phyloP scores from a whole-genome alignment of 2,113 vertebrate genomes.

The Leptosomus discolor region DNA sequence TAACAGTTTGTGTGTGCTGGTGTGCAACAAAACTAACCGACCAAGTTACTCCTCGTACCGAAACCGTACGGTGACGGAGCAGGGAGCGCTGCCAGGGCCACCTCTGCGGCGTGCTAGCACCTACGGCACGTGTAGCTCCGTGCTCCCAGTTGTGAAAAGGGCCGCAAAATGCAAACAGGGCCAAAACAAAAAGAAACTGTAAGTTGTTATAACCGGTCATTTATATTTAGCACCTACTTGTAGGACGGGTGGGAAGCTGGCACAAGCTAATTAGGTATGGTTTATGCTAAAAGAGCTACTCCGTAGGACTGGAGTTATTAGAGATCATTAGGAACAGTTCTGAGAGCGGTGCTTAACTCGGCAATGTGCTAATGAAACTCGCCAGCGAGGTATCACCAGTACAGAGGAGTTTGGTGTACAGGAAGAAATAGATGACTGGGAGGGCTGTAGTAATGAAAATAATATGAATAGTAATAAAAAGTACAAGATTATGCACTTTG shows the following conservation, averaged over 20 bases:
- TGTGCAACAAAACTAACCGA: neutral
- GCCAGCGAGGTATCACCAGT: neutral
- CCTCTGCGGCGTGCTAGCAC: neutral
- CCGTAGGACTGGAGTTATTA: neutral
- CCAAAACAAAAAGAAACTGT: neutral
- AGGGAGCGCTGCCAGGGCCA: neutral
- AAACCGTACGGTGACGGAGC: accelerated
- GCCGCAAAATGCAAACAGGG: neutral
- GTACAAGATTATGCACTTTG: neutral
- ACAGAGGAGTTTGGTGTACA: neutral
- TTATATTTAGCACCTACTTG: neutral
- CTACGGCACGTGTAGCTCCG: accelerated
- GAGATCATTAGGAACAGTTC: neutral
- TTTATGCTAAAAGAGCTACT: neutral
- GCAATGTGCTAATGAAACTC: neutral
- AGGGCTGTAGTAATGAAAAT: neutral
- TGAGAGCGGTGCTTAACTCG: neutral
- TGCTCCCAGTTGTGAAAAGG: neutral
- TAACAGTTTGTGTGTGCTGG: neutral
- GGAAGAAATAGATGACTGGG: neutral
- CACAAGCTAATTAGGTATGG: neutral
- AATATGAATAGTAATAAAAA: neutral
- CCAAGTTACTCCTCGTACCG: accelerated
- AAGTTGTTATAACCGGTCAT: neutral
- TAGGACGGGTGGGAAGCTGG: neutral